A percentile compares a stretch with the other conserved stretches of the same genome.
Conservation (phyloP, 2,113 vertebrate genomes). For the Motacilla tschutschensis region DNA sequence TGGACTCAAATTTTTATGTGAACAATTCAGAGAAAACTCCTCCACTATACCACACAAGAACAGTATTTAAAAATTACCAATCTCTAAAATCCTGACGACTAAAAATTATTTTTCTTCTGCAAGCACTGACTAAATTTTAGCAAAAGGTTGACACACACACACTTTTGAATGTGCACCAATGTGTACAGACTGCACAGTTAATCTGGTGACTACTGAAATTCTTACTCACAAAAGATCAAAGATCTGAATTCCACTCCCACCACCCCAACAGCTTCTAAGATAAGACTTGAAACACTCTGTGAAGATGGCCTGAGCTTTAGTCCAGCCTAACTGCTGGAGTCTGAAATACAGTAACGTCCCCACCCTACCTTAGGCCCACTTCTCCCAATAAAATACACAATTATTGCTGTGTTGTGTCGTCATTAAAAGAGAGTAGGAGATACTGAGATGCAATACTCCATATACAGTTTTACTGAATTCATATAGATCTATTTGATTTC, state of each 20-base stretch:
- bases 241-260: not conserved
- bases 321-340: not conserved
- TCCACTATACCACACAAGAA: not conserved
- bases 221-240: not conserved
- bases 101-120: not conserved
- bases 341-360: not conserved
- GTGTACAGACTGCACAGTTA: not conserved
- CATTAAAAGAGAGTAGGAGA: not conserved
- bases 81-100: not conserved
- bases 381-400: not conserved
- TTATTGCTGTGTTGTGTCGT: not conserved
- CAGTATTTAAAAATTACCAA: not conserved
- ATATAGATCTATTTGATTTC: not conserved
- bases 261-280: not conserved
- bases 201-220: not conserved
- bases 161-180: not conserved
- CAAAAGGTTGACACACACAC: not conserved
- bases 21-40: not conserved
- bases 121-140: not conserved
- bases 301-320: not conserved
- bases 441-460: not conserved
- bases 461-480: not conserved
- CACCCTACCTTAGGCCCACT: not conserved
- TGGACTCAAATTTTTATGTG: not conserved
- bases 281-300: not conserved